Percentiles rank a stretch among this genome's conserved stretches.
phyloP scores from a whole-genome alignment of 2,888 invertebrate species.

The Eulithis testata region DNA sequence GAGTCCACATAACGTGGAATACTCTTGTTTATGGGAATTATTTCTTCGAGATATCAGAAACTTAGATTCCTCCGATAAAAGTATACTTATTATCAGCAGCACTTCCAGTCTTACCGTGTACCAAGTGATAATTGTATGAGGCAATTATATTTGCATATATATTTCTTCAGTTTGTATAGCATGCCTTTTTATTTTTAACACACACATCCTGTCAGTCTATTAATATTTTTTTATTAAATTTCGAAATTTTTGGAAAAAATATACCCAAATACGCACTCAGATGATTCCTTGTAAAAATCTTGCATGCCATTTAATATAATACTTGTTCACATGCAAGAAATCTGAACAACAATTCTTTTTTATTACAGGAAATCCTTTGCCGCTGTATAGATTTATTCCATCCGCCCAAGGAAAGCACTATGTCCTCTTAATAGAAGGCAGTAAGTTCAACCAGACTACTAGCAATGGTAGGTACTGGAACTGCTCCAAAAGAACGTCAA shows the following conservation, averaged over 20 bases:
- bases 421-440: constrained; percentile 41
- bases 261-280: too few relatives aligned
- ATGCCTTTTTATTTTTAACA: too few relatives aligned
- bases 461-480: constrained; percentile 42
- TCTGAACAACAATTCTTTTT: background rate
- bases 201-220: too few relatives aligned
- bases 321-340: background rate
- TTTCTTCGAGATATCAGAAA: background rate
- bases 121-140: too few relatives aligned
- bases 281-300: too few relatives aligned
- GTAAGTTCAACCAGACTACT: constrained; percentile 43
- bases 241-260: too few relatives aligned
- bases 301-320: background rate
- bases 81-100: too few relatives aligned
- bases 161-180: too few relatives aligned
- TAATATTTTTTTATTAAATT: too few relatives aligned
- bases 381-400: constrained; percentile 48
- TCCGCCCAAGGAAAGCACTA: constrained; percentile 47
- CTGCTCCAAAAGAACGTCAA: constrained; percentile 42
- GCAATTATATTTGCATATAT: too few relatives aligned
- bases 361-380: constrained; percentile 19
- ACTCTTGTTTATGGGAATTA: background rate
- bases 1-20: constrained; percentile 13
- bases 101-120: too few relatives aligned
- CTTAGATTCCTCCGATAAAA: too few relatives aligned